A percentile compares a stretch with the other conserved stretches of the same genome.
Conservation (phyloP, 2,888 invertebrate genomes). For the Podotricha telesiphe region DNA sequence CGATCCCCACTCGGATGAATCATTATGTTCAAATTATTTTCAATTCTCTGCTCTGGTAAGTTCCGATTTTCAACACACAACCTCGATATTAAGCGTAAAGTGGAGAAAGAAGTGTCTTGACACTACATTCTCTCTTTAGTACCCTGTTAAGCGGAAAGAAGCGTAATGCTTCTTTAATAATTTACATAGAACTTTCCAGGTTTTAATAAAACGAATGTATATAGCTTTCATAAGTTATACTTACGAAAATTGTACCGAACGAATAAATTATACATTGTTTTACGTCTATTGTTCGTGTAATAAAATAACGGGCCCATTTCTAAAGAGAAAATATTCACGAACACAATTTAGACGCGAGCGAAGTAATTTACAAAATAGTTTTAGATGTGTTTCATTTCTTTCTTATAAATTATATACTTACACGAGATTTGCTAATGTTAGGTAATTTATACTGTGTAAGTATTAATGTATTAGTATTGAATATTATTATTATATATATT, state of each 20-base stretch:
- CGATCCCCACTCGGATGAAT: no score
- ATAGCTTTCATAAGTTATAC: not conserved
- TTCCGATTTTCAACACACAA: no score
- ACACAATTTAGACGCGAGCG: conserved; percentile 25
- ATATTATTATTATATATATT: not conserved
- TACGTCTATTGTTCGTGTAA: conserved; percentile 32
- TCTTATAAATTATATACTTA: conserved; percentile 19
- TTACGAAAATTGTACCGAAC: conserved; percentile 25
- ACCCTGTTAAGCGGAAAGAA: no score
- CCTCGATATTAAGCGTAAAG: no score
- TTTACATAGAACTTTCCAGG: not conserved
- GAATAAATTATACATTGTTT: conserved; percentile 30
- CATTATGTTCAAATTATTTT: no score
- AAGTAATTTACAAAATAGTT: conserved; percentile 26
- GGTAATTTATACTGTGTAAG: not conserved
- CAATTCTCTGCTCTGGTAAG: no score
- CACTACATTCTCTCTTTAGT: no score
- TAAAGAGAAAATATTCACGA: conserved; percentile 31
- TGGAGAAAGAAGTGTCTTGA: no score
- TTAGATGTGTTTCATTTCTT: conserved; percentile 12
- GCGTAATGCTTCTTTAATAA: not conserved
- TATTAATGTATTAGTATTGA: not conserved
- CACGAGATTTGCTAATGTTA: conserved; percentile 3
- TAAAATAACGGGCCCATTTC: conserved; percentile 33
- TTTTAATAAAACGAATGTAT: not conserved